Evolutionary conservation across 2,113 vertebrate genomes (phyloP).

Genomic region (Neogale vison): DNA sequence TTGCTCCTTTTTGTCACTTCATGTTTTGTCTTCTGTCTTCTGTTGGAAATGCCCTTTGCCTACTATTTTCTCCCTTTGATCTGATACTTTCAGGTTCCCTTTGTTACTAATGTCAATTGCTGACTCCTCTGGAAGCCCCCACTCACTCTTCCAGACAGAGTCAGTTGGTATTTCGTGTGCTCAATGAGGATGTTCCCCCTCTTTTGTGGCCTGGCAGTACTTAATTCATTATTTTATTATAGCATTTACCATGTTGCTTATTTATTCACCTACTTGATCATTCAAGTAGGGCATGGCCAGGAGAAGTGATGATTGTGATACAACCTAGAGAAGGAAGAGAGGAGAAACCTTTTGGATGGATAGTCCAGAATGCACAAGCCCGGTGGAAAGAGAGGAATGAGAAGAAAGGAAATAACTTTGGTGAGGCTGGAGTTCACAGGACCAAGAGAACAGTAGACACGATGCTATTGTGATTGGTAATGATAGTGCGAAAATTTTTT

Average conservation of each 20-base stretch:
- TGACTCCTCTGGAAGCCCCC: background rate
- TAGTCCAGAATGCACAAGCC: background rate
- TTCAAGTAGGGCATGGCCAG: background rate
- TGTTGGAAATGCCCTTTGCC: background rate
- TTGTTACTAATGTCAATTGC: background rate
- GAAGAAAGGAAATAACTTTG: background rate
- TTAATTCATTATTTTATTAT: background rate
- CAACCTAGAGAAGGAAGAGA: background rate
- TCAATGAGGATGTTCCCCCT: accelerated
- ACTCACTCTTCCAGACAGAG: background rate
- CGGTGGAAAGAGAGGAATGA: background rate
- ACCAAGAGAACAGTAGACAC: background rate
- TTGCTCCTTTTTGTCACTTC: background rate
- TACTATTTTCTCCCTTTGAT: background rate
- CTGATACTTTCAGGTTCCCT: background rate
- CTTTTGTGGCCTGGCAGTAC: background rate
- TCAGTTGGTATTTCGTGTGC: background rate
- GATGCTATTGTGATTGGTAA: background rate
- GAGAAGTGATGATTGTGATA: background rate
- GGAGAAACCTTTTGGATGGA: background rate
- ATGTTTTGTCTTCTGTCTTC: background rate
- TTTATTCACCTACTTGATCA: background rate
- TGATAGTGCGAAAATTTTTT: too few species aligned
- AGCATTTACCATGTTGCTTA: background rate
- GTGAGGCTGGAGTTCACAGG: background rate